These are phyloP conservation scores for Seriola dumerili DNA, from an alignment of 2,113 vertebrate genomes.

Conservation along the genomic window DNA sequence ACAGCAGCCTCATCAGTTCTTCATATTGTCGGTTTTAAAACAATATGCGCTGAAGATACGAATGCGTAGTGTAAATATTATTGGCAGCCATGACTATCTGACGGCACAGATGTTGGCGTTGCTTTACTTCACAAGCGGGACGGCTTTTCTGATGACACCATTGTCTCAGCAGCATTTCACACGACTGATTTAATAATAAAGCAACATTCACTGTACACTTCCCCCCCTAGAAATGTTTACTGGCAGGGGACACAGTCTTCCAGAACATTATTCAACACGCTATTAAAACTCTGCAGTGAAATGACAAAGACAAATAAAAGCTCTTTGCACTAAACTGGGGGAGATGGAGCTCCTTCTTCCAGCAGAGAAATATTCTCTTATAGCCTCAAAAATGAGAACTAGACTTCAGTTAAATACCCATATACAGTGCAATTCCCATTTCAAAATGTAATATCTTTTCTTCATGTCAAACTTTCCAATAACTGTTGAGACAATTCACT, in stretches of 20 bases:
- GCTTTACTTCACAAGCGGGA: conserved; percentile 56
- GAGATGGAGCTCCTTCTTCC: neutral
- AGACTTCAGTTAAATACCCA: neutral
- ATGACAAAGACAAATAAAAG: conserved; percentile 18
- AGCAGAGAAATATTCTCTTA: neutral
- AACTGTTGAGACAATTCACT: neutral
- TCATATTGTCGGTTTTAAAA: conserved; percentile 65
- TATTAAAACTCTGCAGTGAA: conserved; percentile 28
- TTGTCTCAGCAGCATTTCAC: conserved; percentile 64
- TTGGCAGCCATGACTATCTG: conserved; percentile 74
- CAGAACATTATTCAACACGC: conserved; percentile 10
- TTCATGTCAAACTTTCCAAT: neutral
- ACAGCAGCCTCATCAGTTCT: conserved; percentile 67
- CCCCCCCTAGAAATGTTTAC: conserved; percentile 35
- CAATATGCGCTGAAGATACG: conserved; percentile 60
- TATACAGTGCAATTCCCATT: neutral
- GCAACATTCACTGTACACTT: conserved; percentile 40
- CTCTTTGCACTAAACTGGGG: neutral
- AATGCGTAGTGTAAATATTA: conserved; percentile 61
- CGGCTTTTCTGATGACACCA: conserved; percentile 44
- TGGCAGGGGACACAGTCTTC: conserved; percentile 35
- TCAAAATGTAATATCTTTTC: too few relatives aligned
- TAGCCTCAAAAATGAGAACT: neutral
- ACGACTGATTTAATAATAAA: conserved; percentile 69
- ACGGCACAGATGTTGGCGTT: conserved; percentile 61